Base-by-base conservation (phyloP, 2,888 invertebrate species). In the Taenaris catops region DNA sequence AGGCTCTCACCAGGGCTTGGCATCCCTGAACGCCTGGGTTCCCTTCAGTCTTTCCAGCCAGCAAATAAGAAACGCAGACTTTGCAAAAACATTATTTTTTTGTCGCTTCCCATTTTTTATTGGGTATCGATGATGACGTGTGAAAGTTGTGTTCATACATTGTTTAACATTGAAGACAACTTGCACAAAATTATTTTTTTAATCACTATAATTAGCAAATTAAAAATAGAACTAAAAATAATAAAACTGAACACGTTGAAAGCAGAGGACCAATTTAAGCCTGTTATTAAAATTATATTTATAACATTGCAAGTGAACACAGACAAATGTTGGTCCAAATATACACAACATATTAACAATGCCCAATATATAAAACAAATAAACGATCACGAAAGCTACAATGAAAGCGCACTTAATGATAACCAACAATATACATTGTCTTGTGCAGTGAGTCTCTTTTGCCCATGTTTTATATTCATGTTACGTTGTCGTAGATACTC, bases 1-100 rank as follows among this genome's bases (percentile, higher is more conserved):
- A 72, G 80, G 86, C 78, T 84, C 87, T 87, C 87, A 87, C 87
- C 87, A 87, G 84, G 87, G 87, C 81, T 83, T 87, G 61, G 87
- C 76, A 81, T 87, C 87, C 86, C 86, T 84, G 79, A 76, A 80
- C 74, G 83, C 87, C 74, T 79, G 81, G 60, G 86, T 84, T 73
- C 86, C 80, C 71, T 80, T 87, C 81, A 84, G 83, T 76, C 87
- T 87, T 68, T 69, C 71, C 76, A 81, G 84, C 76, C 79, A 80
- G 86, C 84, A 86, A 83, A 80, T 84, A 81, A 84, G 81, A 84
- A 86, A 86, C 60, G 81, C 70, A 84, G 63, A 81, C 67, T 84
- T 86, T 84, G 86, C 86, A 86, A 83, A 80, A 73, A 78, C 61
- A 79, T 79, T 79, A 76, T 66, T 73, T 71, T n/a, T 74, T 68